Conservation (phyloP, 2,888 invertebrate species). For the Cryptocephalus moraei region DNA sequence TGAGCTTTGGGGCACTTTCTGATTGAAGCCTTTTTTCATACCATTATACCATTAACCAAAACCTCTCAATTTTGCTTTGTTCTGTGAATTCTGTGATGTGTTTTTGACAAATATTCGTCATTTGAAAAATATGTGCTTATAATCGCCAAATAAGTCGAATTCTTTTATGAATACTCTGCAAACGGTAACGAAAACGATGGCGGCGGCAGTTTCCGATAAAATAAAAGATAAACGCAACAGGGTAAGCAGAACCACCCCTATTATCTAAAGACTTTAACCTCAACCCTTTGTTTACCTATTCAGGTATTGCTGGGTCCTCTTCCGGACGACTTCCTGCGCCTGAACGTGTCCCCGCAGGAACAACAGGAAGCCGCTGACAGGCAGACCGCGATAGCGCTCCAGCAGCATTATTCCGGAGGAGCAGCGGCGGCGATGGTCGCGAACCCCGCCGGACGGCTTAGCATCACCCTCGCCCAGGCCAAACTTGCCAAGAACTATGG, state of each 20-base stretch:
- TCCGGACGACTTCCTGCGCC: conserved; percentile 64
- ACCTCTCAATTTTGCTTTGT: no score
- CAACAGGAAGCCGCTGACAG: conserved; percentile 69
- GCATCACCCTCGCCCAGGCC: conserved; percentile 82
- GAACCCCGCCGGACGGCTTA: conserved; percentile 57
- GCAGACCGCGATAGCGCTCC: conserved; percentile 63
- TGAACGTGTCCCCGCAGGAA: conserved; percentile 46
- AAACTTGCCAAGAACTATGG: conserved; percentile 92
- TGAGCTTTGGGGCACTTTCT: no score
- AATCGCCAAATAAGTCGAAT: no score
- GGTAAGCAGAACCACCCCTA: conserved; percentile 20
- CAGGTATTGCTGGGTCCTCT: conserved; percentile 72
- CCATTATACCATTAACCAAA: no score
- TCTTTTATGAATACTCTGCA: no score
- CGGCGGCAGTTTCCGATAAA: conserved; percentile 33
- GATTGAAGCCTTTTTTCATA: no score
- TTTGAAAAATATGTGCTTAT: background rate
- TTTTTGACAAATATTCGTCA: background rate
- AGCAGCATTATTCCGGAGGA: conserved; percentile 51
- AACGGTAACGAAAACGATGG: conserved; percentile 24
- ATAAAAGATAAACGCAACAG: conserved; percentile 32
- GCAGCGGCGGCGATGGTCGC: conserved; percentile 36
- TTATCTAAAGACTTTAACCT: no score
- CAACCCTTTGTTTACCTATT: conserved; percentile 4
- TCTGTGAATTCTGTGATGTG: no score